Base-by-base conservation (phyloP, 2,888 invertebrate species). In the Notocelia uddmanniana region DNA sequence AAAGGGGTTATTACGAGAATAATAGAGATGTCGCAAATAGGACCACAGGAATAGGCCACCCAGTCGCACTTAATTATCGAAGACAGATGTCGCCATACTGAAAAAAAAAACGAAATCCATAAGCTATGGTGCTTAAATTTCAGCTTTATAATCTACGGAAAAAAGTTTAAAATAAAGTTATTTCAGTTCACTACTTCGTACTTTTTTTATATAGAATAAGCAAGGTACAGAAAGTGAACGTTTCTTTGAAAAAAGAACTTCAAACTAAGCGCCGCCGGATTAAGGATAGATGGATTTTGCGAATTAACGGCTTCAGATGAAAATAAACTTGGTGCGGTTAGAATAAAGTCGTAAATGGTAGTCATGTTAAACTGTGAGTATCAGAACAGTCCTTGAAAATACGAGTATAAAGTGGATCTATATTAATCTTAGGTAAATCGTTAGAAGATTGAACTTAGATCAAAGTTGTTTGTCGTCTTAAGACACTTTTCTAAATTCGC, bases 191-290 rank as follows among this genome's bases (percentile, higher is more conserved):
- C 15, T 54, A 37, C 34, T 67, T 54, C 18, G 34, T 23, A 6
- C 54, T 11, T 67, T 64, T n/a, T 67, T 59, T 13, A 5, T 21
- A 48, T 45, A 21, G 59, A 3, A 34, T 21, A 26, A 60, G 34
- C 58, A 31, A 34, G 11, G 54, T 55, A 81, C 85, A 76, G 87
- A 90, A 90, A 91, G 87, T 85, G 89, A 90, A 88, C 77, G 83
- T 83, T 81, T 76, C 77, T 81, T 79, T 81, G 84, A 88, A 91
- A 91, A 91, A 91, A 87, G 84, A 91, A 92, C 85, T 92, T 92
- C 91, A 90, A 91, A 91, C 87, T 92, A 87, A 90, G 87, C 88
- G 90, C 92, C 92, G 92, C 88, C 88, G 86, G 90, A 92, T 91
- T 92, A 91, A 80, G 80, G 75, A 78, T 81, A 80, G 58, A 71